Base-by-base conservation (phyloP, 2,797 vertebrate species). In the Ctenosaura bakeri region DNA sequence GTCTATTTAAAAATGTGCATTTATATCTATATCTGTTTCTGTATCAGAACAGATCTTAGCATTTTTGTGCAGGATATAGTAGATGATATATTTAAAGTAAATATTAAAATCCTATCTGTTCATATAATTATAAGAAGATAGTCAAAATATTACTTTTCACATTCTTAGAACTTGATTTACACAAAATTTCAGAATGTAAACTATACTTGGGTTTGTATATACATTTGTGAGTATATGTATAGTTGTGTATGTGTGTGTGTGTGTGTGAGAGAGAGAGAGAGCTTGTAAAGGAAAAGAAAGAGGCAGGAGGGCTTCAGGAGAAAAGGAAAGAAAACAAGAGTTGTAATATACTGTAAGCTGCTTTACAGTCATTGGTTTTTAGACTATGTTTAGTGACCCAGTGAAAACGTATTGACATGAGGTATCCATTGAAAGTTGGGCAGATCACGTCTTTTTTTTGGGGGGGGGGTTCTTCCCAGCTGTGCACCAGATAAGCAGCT, bases 1-100 rank as follows among this genome's bases (percentile, higher is more conserved):
- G 59, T 93, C 83, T 88, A 90, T 89, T 18, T 91, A 42, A 24
- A 56, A 66, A 89, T 73, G 54, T 91, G 77, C 29, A 0, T 90
- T 91, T 94, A 26, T 66, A 29, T 66, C 6, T 66, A 7, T 66
- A 66, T 66, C 7, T 66, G 2, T 69, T 32, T 69, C 66, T 69
- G 29, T 32, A 32, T 69, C 22, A 50, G 42, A 78, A 46, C 18
- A 76, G 38, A 16, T 76, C 3, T 50, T 78, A 83, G 26, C 38
- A 54, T 38, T 13, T 81, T 32, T 78, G 24, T 74, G 4, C 66
- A 54, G 77, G 64, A 52, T 52, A 52, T 29, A 12, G 8, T 89
- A 16, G 18, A 14, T 32, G 24, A 20, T 29, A 22, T 6, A 35
- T 38, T 56, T 2, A 52, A 85, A 69, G 42, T 35, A 85, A 78